Evolutionary conservation across 2,113 vertebrate species (phyloP).

Genomic region (human): DNA sequence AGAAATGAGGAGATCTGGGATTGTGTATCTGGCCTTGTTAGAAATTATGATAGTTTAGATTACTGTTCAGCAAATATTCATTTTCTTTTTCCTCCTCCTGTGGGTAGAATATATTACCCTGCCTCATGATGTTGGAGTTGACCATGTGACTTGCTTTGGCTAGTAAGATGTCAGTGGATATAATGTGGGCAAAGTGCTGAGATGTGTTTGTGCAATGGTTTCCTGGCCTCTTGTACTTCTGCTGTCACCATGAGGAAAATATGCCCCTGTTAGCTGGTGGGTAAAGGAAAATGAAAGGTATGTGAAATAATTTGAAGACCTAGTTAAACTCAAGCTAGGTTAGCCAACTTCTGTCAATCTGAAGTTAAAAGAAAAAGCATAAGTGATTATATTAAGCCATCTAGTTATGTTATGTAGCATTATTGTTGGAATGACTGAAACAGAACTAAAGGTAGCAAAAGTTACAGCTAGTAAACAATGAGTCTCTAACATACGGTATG

Average conservation of each 20-base stretch:
- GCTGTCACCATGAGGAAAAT: neutral
- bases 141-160: neutral
- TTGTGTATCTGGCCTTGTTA: neutral
- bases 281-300: neutral
- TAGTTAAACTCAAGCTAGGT: neutral
- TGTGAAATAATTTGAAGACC: neutral
- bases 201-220: neutral
- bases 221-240: neutral
- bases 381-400: neutral
- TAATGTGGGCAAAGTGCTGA: neutral
- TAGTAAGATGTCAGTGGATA: neutral
- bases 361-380: neutral
- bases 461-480: neutral
- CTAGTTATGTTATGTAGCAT: neutral
- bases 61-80: neutral
- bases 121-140: neutral
- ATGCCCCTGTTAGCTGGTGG: neutral
- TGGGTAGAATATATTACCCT: neutral
- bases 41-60: neutral
- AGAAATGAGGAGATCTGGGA: neutral
- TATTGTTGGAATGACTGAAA: neutral
- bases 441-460: neutral
- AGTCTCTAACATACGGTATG: neutral
- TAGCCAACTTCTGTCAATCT: neutral
- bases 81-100: neutral